Percentiles rank a stretch among this genome's conserved stretches.
Conservation (phyloP, 2,797 vertebrate species). For the Acanthurus tractus region DNA sequence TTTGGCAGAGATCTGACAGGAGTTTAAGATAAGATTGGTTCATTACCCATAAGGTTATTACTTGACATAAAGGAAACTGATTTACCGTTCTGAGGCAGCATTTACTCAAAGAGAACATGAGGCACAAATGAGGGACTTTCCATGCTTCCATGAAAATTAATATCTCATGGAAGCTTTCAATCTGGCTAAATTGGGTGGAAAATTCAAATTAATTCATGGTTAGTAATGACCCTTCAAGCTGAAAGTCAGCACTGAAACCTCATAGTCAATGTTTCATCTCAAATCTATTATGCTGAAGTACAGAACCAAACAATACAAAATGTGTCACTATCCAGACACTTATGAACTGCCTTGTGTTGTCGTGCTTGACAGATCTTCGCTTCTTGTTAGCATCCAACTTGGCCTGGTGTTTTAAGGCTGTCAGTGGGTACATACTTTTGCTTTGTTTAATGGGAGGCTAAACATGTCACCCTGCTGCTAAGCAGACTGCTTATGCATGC, state of each 20-base stretch:
- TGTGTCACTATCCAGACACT: neutral
- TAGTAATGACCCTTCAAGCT: neutral
- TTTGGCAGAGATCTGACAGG: slow-evolving; percentile 24
- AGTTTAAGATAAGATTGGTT: slow-evolving; percentile 46
- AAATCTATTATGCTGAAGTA: neutral
- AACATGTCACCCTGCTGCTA: slow-evolving; percentile 7
- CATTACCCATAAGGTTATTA: slow-evolving; percentile 37
- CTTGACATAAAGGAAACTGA: slow-evolving; percentile 19
- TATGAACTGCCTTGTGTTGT: neutral
- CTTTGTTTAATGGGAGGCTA: slow-evolving; percentile 22
- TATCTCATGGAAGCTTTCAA: slow-evolving; percentile 6
- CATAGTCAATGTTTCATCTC: neutral
- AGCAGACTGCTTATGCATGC: neutral
- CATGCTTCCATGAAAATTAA: neutral
- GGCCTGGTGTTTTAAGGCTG: slow-evolving; percentile 15
- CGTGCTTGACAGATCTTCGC: slow-evolving; percentile 9
- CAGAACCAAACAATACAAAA: slow-evolving; percentile 4
- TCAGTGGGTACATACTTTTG: slow-evolving; percentile 1
- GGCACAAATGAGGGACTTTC: slow-evolving; percentile 5
- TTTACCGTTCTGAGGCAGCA: neutral
- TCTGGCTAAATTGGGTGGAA: neutral
- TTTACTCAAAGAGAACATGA: slow-evolving; percentile 10
- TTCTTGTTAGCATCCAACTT: slow-evolving; percentile 33
- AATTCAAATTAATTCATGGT: neutral
- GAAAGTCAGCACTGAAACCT: neutral